A percentile compares a stretch with the other conserved stretches of the same genome.
Evolutionary conservation across 37 sponge, comb jelly and placozoan genomes (phyloP).

Genomic region (Petrosia ficiformis): DNA sequence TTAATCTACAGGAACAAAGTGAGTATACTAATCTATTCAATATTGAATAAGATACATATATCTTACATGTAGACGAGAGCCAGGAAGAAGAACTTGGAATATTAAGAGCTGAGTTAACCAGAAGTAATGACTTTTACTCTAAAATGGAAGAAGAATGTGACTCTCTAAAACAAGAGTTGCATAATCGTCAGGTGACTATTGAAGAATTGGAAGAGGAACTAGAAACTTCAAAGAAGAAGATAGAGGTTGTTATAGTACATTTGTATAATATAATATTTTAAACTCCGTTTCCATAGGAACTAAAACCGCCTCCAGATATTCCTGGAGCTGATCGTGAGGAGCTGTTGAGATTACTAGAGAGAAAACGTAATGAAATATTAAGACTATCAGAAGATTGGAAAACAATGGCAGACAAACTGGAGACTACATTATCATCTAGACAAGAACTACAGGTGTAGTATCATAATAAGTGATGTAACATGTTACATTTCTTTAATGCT

Average conservation of each 20-base stretch:
- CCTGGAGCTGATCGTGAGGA: slow-evolving; percentile 72
- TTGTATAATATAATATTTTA: neutral
- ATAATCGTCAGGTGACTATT: neutral
- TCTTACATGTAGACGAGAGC: too few species aligned
- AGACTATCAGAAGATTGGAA: slow-evolving; percentile 61
- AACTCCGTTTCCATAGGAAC: slow-evolving; percentile 16
- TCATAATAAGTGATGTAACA: neutral
- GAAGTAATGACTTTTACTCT: too few species aligned
- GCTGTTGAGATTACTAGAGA: slow-evolving; percentile 70
- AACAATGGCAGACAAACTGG: slow-evolving; percentile 36
- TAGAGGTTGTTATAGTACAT: neutral
- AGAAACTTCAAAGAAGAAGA: neutral
- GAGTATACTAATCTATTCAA: too few species aligned
- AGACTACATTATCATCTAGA: slow-evolving; percentile 27
- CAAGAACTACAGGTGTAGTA: slow-evolving; percentile 39
- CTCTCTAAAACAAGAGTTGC: neutral
- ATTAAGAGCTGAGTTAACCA: too few species aligned
- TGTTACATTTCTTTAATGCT: neutral
- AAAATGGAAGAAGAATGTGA: too few species aligned
- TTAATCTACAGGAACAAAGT: too few species aligned
- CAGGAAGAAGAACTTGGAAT: too few species aligned
- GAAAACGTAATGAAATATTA: slow-evolving; percentile 58
- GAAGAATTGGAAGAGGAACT: neutral
- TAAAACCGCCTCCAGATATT: slow-evolving; percentile 53
- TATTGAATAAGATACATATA: too few species aligned